These are phyloP conservation scores for Thymelicus sylvestris DNA, from an alignment of 2,888 invertebrate species.

Conservation along the genomic window DNA sequence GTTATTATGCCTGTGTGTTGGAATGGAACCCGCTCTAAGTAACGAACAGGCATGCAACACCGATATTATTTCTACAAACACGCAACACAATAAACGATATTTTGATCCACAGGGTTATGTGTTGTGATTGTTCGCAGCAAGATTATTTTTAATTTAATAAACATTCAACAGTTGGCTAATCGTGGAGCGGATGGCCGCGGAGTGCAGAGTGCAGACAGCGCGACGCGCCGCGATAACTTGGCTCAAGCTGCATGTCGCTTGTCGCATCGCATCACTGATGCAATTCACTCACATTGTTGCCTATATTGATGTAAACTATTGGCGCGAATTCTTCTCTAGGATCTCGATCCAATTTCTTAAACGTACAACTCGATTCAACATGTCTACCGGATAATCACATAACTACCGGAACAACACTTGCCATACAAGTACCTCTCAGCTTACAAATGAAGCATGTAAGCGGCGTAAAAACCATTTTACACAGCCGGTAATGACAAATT, in stretches of 20 bases:
- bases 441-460: background rate
- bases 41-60: too few species aligned
- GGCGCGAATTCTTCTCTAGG: too few species aligned
- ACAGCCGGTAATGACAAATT: conserved; percentile 12
- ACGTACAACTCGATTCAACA: background rate
- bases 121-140: background rate
- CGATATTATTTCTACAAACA: too few species aligned
- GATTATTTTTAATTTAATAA: conserved; percentile 4
- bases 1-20: too few species aligned
- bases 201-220: conserved; percentile 16
- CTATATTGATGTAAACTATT: background rate
- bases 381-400: background rate
- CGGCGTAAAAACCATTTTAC: background rate
- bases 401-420: background rate
- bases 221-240: conserved; percentile 23
- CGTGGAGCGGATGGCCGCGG: background rate
- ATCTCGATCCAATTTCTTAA: too few species aligned
- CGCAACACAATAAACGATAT: too few species aligned
- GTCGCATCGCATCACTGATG: conserved; percentile 14
- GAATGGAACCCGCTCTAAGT: too few species aligned
- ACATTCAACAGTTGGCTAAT: background rate
- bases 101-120: too few species aligned
- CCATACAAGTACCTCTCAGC: background rate
- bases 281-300: background rate
- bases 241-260: conserved; percentile 2